Conservation (phyloP, 1,140 invertebrate species). For the Acromyrmex heyeri region DNA sequence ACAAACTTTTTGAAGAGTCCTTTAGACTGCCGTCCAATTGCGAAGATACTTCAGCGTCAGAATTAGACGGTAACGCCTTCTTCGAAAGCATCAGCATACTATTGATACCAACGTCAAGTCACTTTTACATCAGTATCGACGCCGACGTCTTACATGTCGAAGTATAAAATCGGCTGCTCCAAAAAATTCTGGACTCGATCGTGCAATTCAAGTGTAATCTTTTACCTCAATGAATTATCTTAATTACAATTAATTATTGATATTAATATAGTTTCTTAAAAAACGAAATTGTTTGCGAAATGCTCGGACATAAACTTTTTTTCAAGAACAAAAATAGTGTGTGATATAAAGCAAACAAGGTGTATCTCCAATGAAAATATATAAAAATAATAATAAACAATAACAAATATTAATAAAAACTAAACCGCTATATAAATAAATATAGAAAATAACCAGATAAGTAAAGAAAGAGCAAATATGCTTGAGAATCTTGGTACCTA, state of each 20-base stretch:
- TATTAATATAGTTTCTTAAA: background rate
- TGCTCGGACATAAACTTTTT: background rate
- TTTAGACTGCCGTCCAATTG: constrained; percentile 7
- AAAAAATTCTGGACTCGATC: background rate
- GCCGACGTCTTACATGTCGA: constrained; percentile 58
- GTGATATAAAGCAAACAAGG: background rate
- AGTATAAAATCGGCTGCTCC: background rate
- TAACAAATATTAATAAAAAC: no score
- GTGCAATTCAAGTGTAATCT: background rate
- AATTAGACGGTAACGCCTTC: constrained; percentile 69
- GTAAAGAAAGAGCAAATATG: no score
- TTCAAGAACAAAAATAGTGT: background rate
- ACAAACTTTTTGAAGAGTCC: background rate
- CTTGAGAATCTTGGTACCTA: no score
- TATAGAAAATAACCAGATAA: no score
- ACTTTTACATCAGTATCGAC: constrained; percentile 64
- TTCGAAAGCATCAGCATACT: constrained; percentile 48
- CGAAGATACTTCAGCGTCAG: constrained; percentile 48
- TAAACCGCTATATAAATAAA: no score
- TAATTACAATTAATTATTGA: constrained; percentile 8
- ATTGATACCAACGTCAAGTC: constrained; percentile 51
- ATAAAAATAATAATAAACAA: background rate
- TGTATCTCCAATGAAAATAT: background rate
- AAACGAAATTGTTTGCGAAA: background rate
- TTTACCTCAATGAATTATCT: background rate